These are phyloP conservation scores for Sepiola atlantica DNA, from an alignment of 2,888 invertebrate genomes.

Conservation along the genomic window DNA sequence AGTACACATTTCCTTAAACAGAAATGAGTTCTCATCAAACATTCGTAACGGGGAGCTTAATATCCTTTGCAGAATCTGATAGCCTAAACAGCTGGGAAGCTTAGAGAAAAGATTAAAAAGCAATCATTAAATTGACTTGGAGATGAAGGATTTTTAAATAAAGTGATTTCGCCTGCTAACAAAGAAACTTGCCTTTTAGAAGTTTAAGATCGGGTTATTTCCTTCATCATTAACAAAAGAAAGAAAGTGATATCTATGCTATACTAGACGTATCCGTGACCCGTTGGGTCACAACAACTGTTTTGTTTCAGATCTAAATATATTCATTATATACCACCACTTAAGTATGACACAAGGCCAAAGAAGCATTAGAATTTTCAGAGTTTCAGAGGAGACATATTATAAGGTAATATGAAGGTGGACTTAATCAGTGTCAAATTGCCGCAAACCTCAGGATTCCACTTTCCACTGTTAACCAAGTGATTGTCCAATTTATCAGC, in stretches of 20 bases:
- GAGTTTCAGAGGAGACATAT: no score
- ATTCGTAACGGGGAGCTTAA: neutral
- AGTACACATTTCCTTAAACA: neutral
- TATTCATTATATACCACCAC: no score
- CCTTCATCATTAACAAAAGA: neutral
- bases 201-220: neutral
- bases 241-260: neutral
- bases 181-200: neutral
- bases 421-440: no score
- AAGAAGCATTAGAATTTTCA: no score
- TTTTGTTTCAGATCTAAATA: no score
- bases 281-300: no score
- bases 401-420: no score
- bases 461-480: no score
- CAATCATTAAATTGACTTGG: neutral
- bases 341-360: no score
- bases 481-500: no score
- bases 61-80: neutral
- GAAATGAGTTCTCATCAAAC: neutral
- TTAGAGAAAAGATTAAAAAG: neutral
- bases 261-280: no score
- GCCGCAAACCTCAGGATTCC: no score
- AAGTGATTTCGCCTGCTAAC: neutral
- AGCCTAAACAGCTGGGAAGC: neutral
- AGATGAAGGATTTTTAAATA: neutral